A percentile compares a stretch with the other conserved stretches of the same genome.
Conservation (phyloP, 2,113 vertebrate species). For the Nibea albiflora region DNA sequence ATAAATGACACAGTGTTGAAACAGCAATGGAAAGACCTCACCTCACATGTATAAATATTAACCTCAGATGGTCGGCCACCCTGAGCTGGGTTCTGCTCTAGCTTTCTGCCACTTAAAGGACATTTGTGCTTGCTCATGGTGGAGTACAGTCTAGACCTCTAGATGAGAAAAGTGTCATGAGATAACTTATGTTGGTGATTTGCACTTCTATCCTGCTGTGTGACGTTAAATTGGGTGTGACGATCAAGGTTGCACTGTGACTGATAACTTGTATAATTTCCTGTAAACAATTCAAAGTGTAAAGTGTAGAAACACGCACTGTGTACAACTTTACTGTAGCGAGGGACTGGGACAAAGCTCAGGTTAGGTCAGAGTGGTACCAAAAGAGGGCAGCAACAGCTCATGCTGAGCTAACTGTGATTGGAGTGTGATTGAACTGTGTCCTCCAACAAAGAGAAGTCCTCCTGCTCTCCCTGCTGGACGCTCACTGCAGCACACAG, state of each 20-base stretch:
- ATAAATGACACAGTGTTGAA: not conserved
- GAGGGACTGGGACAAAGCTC: not conserved
- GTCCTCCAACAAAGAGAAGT: not conserved
- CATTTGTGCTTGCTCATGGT: too few species aligned
- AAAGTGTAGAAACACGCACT: not conserved
- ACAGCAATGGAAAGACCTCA: not conserved
- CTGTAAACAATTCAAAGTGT: not conserved
- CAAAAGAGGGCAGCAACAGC: constrained; percentile 51
- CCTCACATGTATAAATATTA: too few species aligned
- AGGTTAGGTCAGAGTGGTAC: not conserved
- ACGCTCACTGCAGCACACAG: not conserved
- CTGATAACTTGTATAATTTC: not conserved
- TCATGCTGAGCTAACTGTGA: not conserved
- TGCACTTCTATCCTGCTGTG: not conserved
- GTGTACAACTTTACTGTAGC: not conserved
- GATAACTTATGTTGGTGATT: too few species aligned
- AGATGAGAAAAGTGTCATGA: too few species aligned
- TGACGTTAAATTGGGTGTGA: not conserved
- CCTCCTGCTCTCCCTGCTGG: constrained; percentile 60
- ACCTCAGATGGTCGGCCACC: too few species aligned
- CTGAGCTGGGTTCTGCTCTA: too few species aligned
- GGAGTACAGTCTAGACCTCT: too few species aligned
- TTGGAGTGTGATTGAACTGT: not conserved
- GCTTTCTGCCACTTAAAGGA: too few species aligned
- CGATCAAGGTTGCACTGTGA: not conserved